Evolutionary conservation across 2,888 invertebrate genomes (phyloP), one percentile per base, ranked within the genome.

Genomic region (Tipula helvola): DNA sequence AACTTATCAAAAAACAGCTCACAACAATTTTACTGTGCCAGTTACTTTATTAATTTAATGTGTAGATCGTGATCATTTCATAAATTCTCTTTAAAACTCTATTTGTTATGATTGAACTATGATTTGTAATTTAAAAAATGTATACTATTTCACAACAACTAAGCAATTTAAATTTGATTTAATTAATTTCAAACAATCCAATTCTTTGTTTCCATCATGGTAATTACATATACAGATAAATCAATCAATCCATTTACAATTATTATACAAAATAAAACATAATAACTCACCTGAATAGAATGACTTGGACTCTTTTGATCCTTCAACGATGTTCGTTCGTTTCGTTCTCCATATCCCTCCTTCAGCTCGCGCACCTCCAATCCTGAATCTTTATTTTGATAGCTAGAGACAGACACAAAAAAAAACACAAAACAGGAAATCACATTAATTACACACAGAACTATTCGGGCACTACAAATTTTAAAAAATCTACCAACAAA

Each of bases 401-500:
- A 71, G 71, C 71, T 71, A 52, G 7, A 52, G 7, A 52, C 7
- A 52, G n/a, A 52, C 52, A 18, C 44, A 42, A 86, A 36, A 86
- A 28, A 47, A 71, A 71, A 4, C 28, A 71, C 2, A 71, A 71
- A 71, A 28, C 4, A 28, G 13, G 36, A 47, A 52, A 36, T 13
- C 47, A 47, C 47, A 86, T 36, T 36, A 47, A 86, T 28, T 57
- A 28, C 4, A 10, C 47, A 16, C 47, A 86, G 57, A 12, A 18
- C 36, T 47, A 52, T 36, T 52, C 5, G 13, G 57, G n/a, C 13
- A 57, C n/a, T 36, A n/a, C 8, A 52, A 36, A 57, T 86, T 28
- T 44, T 52, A 86, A 47, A 13, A 52, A 36, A 86, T 83, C 83
- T 86, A 86, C 86, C 86, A 71, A 86, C 86, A 86, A 86, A 86